Percentiles rank a stretch among this genome's conserved stretches.
Evolutionary conservation across 2,888 invertebrate genomes (phyloP).

Genomic region (Melieria picta): DNA sequence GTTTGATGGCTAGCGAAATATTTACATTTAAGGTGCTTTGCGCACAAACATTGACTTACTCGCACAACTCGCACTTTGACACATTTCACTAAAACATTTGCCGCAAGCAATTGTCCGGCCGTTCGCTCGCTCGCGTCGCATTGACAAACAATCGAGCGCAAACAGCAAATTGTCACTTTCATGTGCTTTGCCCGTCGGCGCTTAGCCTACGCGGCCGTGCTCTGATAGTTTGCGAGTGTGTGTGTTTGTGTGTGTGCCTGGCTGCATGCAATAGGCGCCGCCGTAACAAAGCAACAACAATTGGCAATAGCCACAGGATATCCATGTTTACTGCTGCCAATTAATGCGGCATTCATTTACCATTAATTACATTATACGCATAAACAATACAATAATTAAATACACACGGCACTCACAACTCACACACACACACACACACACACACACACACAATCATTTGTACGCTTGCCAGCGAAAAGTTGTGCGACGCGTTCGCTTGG

Average conservation of each 20-base stretch:
- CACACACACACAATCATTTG: background rate
- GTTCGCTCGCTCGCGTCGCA: too few relatives aligned
- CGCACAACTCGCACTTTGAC: background rate
- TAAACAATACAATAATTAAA: slow-evolving; percentile 40
- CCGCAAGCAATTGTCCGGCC: background rate
- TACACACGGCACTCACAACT: slow-evolving; percentile 6
- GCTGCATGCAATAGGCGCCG: background rate
- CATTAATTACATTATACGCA: slow-evolving; percentile 42
- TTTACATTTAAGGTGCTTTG: background rate
- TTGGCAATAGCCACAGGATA: slow-evolving; percentile 30
- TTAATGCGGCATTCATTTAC: slow-evolving; percentile 40
- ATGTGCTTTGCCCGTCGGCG: background rate
- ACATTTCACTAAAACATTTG: background rate
- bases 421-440: background rate
- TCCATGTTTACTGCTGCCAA: slow-evolving; percentile 39
- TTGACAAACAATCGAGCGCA: background rate
- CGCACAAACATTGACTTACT: background rate
- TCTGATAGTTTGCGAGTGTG: background rate
- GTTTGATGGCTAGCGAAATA: background rate
- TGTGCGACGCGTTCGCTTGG: background rate
- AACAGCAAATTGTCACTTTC: slow-evolving; percentile 33
- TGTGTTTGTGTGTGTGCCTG: background rate
- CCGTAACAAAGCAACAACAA: background rate
- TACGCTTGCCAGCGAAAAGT: background rate
- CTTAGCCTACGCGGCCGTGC: background rate